Conservation (phyloP, 1,140 invertebrate genomes). For the Saccostrea echinata region DNA sequence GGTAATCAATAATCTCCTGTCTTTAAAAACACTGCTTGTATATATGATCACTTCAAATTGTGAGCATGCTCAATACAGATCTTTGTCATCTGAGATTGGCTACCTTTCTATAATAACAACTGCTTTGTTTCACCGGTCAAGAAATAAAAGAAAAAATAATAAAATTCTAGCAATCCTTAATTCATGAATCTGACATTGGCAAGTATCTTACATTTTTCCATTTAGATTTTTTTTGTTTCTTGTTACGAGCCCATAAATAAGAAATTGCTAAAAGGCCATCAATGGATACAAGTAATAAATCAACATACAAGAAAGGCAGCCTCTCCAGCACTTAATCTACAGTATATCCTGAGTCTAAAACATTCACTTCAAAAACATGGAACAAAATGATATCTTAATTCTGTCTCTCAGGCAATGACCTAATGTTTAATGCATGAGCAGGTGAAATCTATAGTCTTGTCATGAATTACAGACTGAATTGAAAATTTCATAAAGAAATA, state of each 20-base stretch:
- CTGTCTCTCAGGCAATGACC: background rate
- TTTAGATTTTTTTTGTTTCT: background rate
- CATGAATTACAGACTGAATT: too few species aligned
- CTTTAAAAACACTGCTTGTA: background rate
- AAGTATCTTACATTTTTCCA: background rate
- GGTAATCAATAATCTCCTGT: background rate
- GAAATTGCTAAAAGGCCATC: background rate
- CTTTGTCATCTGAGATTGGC: background rate
- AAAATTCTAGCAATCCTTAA: background rate
- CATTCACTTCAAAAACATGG: background rate
- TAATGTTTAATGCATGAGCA: background rate
- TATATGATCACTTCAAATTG: background rate
- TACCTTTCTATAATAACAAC: background rate
- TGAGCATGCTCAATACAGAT: background rate
- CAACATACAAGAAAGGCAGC: background rate
- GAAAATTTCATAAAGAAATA: background rate
- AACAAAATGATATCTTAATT: background rate
- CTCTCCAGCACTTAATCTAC: background rate
- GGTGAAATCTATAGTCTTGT: background rate
- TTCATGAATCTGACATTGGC: background rate
- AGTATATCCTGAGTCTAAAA: background rate
- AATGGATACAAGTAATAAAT: background rate
- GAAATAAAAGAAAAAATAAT: too few species aligned
- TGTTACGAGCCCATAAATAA: background rate
- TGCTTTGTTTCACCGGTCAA: too few species aligned